Percentiles rank a stretch among this genome's conserved stretches.
phyloP scores from a whole-genome alignment of 2,888 invertebrate genomes.

The Alcis repandata region DNA sequence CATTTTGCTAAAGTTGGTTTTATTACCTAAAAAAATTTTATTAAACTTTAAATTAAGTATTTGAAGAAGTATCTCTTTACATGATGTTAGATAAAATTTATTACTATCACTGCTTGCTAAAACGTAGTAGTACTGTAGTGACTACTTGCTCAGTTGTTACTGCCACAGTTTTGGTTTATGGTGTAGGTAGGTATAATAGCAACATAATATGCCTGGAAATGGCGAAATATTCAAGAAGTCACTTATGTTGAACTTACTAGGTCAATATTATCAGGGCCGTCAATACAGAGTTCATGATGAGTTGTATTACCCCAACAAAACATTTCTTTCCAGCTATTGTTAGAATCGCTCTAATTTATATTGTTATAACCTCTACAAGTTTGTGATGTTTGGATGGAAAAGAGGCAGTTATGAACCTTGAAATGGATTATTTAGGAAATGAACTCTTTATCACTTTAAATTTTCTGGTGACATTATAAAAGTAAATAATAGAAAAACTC shows the following conservation, averaged over 20 bases:
- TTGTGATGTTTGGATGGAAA: constrained; percentile 55
- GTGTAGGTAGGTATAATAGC: too few relatives aligned
- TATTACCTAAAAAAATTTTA: constrained; percentile 81
- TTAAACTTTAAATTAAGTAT: too few relatives aligned
- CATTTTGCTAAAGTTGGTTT: constrained; percentile 88
- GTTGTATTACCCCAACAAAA: constrained; percentile 85
- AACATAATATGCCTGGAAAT: background rate
- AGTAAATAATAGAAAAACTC: constrained; percentile 63
- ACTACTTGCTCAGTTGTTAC: too few relatives aligned
- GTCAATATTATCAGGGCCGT: constrained; percentile 70
- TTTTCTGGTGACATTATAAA: constrained; percentile 60
- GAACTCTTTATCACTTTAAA: constrained; percentile 51
- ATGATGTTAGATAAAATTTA: too few relatives aligned
- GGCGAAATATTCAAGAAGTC: background rate
- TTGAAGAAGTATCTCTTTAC: too few relatives aligned
- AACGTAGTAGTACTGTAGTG: too few relatives aligned
- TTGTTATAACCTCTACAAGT: constrained; percentile 66
- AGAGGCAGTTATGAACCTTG: constrained; percentile 54
- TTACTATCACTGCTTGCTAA: too few relatives aligned
- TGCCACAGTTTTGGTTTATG: too few relatives aligned
- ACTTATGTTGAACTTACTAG: constrained; percentile 65
- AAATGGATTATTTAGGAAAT: constrained; percentile 17
- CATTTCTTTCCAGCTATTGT: constrained; percentile 68
- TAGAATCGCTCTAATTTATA: constrained; percentile 44
- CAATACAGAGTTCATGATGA: constrained; percentile 81